Conservation (phyloP, 1,140 invertebrate genomes). For the Harlomillsia oculata region DNA sequence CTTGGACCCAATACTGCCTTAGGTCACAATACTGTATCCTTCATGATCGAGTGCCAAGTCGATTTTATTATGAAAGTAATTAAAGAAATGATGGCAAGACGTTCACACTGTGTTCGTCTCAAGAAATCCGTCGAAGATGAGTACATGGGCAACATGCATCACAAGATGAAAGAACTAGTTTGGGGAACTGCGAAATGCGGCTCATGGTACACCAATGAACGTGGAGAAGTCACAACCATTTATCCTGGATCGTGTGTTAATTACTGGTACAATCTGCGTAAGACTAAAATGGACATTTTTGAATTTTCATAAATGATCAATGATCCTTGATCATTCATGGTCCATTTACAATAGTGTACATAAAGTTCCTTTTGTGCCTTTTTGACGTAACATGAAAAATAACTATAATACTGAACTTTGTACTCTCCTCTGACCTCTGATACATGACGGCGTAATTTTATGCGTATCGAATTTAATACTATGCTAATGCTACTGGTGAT, state of each 20-base stretch:
- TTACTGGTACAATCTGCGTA: too few species aligned
- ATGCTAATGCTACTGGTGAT: too few species aligned
- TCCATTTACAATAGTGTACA: too few species aligned
- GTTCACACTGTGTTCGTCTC: background rate
- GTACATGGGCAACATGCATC: slow-evolving; percentile 5
- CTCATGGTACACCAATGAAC: slow-evolving; percentile 7
- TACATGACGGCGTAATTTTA: too few species aligned
- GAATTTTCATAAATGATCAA: too few species aligned
- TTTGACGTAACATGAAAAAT: too few species aligned
- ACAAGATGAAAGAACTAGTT: slow-evolving; percentile 13
- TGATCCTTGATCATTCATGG: too few species aligned
- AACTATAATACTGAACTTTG: too few species aligned
- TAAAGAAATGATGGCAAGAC: slow-evolving; percentile 7
- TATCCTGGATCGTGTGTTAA: background rate
- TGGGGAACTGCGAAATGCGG: slow-evolving; percentile 17
- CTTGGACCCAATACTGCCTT: slow-evolving; percentile 19
- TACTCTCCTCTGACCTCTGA: too few species aligned
- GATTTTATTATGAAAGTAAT: slow-evolving; percentile 14
- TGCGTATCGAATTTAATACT: too few species aligned
- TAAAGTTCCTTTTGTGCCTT: too few species aligned
- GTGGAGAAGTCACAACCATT: background rate
- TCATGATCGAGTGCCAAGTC: slow-evolving; percentile 24
- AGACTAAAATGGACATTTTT: too few species aligned
- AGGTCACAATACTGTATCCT: slow-evolving; percentile 24
- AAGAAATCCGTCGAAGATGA: slow-evolving; percentile 3